Percentiles rank a stretch among this genome's conserved stretches.
Conservation (phyloP, 2,797 vertebrate genomes). For the Coreius guichenoti region DNA sequence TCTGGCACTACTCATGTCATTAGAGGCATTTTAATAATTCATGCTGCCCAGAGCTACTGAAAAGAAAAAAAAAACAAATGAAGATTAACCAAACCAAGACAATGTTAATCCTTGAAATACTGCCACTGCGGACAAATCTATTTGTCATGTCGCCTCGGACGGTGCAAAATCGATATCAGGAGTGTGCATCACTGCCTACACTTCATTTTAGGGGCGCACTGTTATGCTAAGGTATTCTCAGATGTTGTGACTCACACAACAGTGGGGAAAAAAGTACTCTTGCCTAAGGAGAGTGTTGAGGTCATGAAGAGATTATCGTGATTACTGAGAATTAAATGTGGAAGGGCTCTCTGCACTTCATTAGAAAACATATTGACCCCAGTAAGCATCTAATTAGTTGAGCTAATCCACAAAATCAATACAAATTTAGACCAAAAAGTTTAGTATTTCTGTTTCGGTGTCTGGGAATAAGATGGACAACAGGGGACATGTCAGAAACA, state of each 20-base stretch:
- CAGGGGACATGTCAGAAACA: not conserved
- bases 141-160: constrained; percentile 62
- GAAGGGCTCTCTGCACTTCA: constrained; percentile 54
- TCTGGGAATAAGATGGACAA: constrained; percentile 30
- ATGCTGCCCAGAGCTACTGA: constrained; percentile 70
- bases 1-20: constrained; percentile 75
- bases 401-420: constrained; percentile 36
- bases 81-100: constrained; percentile 66
- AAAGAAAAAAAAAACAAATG: constrained; percentile 43
- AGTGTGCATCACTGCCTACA: constrained; percentile 34
- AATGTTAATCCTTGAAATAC: constrained; percentile 63
- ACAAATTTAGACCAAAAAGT: constrained; percentile 15
- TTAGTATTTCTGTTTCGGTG: constrained; percentile 12
- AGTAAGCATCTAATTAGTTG: constrained; percentile 20
- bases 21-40: constrained; percentile 78
- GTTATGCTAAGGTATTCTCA: not conserved
- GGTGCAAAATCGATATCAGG: constrained; percentile 57
- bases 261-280: constrained; percentile 51
- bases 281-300: constrained; percentile 62
- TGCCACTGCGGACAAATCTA: constrained; percentile 53
- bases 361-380: constrained; percentile 40
- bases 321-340: constrained; percentile 55
- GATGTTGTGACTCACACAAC: not conserved
- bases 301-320: constrained; percentile 64
- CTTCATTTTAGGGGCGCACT: constrained; percentile 18